phyloP scores from a whole-genome alignment of 2,797 vertebrate genomes.

The Schizopygopsis pylzovi region DNA sequence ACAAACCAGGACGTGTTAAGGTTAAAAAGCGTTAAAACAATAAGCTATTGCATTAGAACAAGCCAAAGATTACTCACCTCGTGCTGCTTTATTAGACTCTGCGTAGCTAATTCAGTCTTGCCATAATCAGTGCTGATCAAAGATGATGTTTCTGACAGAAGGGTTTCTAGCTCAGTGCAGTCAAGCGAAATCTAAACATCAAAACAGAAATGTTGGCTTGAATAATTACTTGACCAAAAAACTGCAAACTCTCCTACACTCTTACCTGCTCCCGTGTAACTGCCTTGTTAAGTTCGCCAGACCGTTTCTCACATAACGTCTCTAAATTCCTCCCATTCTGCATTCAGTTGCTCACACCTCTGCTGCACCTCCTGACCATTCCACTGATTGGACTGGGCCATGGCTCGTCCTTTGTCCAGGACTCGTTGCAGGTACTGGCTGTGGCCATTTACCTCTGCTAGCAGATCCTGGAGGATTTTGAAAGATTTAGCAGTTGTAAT shows the following conservation, averaged over 20 bases:
- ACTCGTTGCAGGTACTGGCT: slow-evolving; percentile 77
- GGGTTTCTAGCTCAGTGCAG: slow-evolving; percentile 83
- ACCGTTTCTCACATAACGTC: slow-evolving; percentile 74
- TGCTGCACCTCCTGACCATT: slow-evolving; percentile 73
- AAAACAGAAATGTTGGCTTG: not conserved
- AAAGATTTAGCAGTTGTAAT: slow-evolving; percentile 10
- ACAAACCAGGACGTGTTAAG: slow-evolving; percentile 13
- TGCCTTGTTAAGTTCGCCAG: slow-evolving; percentile 78
- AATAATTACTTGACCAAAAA: not conserved
- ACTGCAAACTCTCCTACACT: not conserved
- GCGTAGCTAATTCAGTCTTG: slow-evolving; percentile 79
- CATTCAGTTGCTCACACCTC: slow-evolving; percentile 77
- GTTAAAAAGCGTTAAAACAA: not conserved
- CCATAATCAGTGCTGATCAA: slow-evolving; percentile 80
- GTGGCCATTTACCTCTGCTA: slow-evolving; percentile 83
- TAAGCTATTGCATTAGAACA: slow-evolving; percentile 4
- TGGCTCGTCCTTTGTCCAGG: slow-evolving; percentile 77
- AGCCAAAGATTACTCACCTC: slow-evolving; percentile 75
- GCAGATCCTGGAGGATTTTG: slow-evolving; percentile 77
- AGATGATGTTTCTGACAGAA: slow-evolving; percentile 77
- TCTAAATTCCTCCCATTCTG: slow-evolving; percentile 83
- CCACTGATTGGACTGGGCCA: slow-evolving; percentile 73
- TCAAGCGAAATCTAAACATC: slow-evolving; percentile 81
- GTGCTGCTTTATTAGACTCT: slow-evolving; percentile 83
- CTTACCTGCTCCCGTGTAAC: slow-evolving; percentile 84